These are phyloP conservation scores for Ceramica pisi DNA, from an alignment of 2,888 invertebrate species.

Conservation along the genomic window DNA sequence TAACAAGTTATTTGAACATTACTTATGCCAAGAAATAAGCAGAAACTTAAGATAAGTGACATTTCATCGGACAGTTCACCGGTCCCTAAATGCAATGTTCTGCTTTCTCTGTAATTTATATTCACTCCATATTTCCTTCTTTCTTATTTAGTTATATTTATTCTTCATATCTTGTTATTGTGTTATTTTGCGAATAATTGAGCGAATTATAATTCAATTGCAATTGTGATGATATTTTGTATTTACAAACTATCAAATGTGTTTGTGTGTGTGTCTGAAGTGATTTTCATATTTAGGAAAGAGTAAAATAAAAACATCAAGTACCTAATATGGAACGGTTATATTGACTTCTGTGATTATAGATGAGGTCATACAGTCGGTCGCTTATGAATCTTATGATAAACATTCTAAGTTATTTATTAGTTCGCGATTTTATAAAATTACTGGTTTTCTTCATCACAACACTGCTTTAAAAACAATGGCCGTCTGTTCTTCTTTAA, in stretches of 20 bases:
- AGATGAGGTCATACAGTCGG: neutral
- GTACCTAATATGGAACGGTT: neutral
- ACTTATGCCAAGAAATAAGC: neutral
- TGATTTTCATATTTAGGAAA: neutral
- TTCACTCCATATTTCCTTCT: neutral
- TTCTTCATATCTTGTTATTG: neutral
- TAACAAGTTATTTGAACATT: neutral
- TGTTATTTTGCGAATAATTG: conserved; percentile 45
- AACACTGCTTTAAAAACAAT: too few relatives aligned
- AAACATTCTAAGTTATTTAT: neutral
- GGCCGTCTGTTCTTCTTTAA: too few relatives aligned
- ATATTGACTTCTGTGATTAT: neutral
- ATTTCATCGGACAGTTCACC: too few relatives aligned
- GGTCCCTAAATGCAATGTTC: too few relatives aligned
- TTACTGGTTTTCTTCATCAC: too few relatives aligned
- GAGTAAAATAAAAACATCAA: neutral
- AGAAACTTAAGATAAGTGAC: neutral
- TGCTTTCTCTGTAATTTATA: neutral
- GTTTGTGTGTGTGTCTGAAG: neutral
- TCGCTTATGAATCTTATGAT: neutral
- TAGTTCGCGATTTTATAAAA: neutral
- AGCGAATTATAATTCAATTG: conserved; percentile 42
- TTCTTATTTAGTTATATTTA: neutral
- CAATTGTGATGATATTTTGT: conserved; percentile 35
- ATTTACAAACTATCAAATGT: conserved; percentile 3